Percentiles rank a stretch among this genome's conserved stretches.
Conservation (phyloP, 2,888 invertebrate species). For the Drosophila paranaensis region DNA sequence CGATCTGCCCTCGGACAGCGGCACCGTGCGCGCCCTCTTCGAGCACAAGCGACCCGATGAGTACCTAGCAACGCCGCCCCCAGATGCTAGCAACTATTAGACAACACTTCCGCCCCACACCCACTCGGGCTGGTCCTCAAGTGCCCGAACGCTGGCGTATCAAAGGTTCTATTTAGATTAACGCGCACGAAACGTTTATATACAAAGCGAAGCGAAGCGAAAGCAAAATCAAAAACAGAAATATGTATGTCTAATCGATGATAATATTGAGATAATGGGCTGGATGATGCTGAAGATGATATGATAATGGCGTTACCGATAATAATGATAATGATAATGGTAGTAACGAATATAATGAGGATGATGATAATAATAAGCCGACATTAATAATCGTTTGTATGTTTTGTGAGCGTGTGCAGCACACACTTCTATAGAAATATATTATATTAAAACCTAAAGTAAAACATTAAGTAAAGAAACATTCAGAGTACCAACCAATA, state of each 20-base stretch:
- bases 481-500: conserved; percentile 52
- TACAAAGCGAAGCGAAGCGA: conserved; percentile 21
- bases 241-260: conserved; percentile 31
- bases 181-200: conserved; percentile 14
- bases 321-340: conserved; percentile 4
- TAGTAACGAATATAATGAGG: conserved; percentile 16
- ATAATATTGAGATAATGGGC: conserved; percentile 38
- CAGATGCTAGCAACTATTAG: conserved; percentile 95
- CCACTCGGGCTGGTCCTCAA: conserved; percentile 54
- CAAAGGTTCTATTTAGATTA: conserved; percentile 51
- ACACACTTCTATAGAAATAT: conserved; percentile 53
- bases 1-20: conserved; percentile 96
- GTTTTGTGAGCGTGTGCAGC: conserved; percentile 23
- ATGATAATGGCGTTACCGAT: conserved; percentile 7
- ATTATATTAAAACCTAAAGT: conserved; percentile 42
- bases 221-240: conserved; percentile 9
- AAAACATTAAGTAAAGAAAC: conserved; percentile 40
- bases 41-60: conserved; percentile 97
- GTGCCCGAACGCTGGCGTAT: conserved; percentile 46
- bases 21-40: conserved; percentile 95
- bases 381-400: conserved; percentile 32
- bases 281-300: conserved; percentile 43
- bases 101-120: conserved; percentile 1
- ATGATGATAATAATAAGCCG: conserved; percentile 16
- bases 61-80: conserved; percentile 93